Evolutionary conservation across 2,797 vertebrate genomes (phyloP).

Genomic region (Alauda arvensis): DNA sequence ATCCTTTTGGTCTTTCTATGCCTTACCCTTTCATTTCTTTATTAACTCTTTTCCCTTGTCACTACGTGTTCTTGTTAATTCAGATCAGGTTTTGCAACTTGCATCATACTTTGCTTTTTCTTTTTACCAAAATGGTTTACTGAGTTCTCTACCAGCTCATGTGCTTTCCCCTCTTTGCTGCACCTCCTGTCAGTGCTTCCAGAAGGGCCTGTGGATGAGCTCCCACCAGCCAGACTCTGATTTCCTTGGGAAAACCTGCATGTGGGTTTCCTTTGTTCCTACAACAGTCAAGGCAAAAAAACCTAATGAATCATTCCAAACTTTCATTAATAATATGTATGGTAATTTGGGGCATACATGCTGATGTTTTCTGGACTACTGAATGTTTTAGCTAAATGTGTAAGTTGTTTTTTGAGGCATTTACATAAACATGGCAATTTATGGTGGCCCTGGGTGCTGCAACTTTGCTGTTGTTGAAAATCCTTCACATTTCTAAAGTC

Average conservation of each 20-base stretch:
- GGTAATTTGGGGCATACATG: neutral
- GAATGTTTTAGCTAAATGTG: neutral
- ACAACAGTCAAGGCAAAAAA: neutral
- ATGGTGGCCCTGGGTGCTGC: neutral
- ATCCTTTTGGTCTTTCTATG: neutral
- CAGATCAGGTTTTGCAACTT: neutral
- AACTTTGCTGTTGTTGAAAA: neutral
- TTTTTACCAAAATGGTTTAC: neutral
- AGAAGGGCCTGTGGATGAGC: neutral
- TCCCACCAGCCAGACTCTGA: neutral
- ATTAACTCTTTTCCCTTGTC: constrained; percentile 22
- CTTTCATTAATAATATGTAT: neutral
- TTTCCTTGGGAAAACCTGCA: neutral
- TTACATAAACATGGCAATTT: neutral
- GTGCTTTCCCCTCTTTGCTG: neutral
- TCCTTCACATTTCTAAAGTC: neutral
- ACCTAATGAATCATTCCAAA: neutral
- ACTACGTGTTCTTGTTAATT: neutral
- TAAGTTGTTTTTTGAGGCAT: neutral
- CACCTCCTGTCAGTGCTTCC: neutral
- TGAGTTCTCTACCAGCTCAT: neutral
- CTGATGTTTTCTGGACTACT: neutral
- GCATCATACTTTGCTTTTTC: neutral
- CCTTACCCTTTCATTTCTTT: constrained; percentile 37
- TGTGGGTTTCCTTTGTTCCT: neutral